Evolutionary conservation across 2,113 vertebrate genomes (phyloP), one percentile per base, ranked within the genome.

Genomic region (Melanerpes aurifrons): DNA sequence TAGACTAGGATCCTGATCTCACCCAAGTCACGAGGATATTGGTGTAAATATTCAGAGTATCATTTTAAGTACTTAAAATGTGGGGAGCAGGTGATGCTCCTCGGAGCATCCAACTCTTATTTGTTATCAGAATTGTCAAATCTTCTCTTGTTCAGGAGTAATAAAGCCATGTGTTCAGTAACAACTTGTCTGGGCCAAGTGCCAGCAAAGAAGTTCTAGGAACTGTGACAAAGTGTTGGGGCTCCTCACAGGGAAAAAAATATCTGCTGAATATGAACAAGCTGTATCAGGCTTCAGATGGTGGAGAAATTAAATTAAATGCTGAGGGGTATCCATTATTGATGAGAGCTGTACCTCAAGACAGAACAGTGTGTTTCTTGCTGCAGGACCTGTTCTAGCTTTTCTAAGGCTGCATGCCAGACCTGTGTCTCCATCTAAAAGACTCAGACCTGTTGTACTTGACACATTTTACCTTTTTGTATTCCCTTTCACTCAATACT

Each of bases 231-330:
- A 74, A 75, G 63, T 77, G 43, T 62, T 93, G 75, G 85, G 86
- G 69, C 64, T 86, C 66, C 68, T 94, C 35, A 47, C 54, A 79
- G 82, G 86, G 87, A 76, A 48, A 69, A 92, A 84, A 73, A 76
- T 71, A 71, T 35, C 78, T 85, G 56, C 83, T 93, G 83, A 13
- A 96, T 94, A 85, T 66, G 83, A 93, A 67, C 40, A 40, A 32
- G 43, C 70, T 40, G 3, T 3, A 50, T 64, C 28, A 2, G 13
- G 45, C 29, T 64, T 58, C 4, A 67, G 67, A 67, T 45, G 58
- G 54, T 50, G 54, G 29, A 50, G 63, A 59, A 89, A 68, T 25
- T 20, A 16, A 45, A 21, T 0, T 68, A 68, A 66, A 29, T 50
- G 31, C 32, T 7, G 18, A 86, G 77, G 58, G 45, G n/a, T 31